Evolutionary conservation across 2,888 invertebrate genomes (phyloP), one percentile per base, ranked within the genome.

Genomic region (Rhagonycha lutea): DNA sequence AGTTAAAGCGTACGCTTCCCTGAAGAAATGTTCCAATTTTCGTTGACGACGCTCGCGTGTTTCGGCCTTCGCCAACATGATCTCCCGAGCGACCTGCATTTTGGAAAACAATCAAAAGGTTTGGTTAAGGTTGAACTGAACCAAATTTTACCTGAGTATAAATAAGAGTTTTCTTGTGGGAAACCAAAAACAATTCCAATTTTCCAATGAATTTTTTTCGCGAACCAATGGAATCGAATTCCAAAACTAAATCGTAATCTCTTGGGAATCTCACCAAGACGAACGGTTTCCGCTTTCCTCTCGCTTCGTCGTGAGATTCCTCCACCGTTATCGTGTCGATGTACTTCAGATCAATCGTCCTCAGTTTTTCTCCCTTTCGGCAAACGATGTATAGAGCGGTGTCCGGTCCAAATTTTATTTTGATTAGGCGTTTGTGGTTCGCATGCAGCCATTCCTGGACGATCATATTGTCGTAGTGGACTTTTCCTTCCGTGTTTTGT

Each of bases 381-480:
- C 97, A 96, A 0, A 97, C 94, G 1, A 96, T 95, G 82, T 96
- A 94, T 14, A 97, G 90, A 0, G 94, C 94, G 0, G 94, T 91
- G 85, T 97, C 97, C 0, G 97, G 96, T 0, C 97, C 97, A 82
- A 98, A 94, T 80, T 96, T 94, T 0, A 97, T 91, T 82, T 96
- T 97, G 0, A 98, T 97, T 61, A 96, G 87, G 0, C 98, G 91
- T 82, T 96, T 96, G 86, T 97, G 93, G 81, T 97, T 96, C 1
- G 96, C 96, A 85, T 97, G 97, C 14, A 98, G 90, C 98, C 98
- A 98, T 87, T 98, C 97, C 29, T 96, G 93, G 62, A 97, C 97
- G 67, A 96, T 91, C 96, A 97, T 96, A 85, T 96, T 97, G 84
- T 97, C 97, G 0, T 96, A 95, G 5, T 94, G 92, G 1, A 94